These are phyloP conservation scores for Drosophila anceps DNA, from an alignment of 2,888 invertebrate species.

Conservation along the genomic window DNA sequence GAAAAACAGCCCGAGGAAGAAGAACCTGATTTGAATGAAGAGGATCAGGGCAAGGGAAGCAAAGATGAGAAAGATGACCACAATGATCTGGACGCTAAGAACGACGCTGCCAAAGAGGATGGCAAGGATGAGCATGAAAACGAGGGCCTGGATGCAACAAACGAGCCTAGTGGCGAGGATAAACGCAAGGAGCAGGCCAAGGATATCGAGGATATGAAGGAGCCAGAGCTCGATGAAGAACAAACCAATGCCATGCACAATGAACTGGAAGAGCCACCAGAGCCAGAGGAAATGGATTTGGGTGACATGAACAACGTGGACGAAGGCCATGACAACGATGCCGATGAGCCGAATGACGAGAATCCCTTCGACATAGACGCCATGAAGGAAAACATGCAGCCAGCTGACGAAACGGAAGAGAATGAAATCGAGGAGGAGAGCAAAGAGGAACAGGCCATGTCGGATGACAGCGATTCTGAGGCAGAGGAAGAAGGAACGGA, in stretches of 20 bases:
- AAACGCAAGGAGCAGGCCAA: slow-evolving; percentile 86
- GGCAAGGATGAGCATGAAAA: slow-evolving; percentile 87
- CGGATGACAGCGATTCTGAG: slow-evolving; percentile 87
- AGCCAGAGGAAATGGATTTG: slow-evolving; percentile 94
- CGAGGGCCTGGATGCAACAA: slow-evolving; percentile 84
- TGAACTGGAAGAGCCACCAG: slow-evolving; percentile 90
- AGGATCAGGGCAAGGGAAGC: slow-evolving; percentile 89
- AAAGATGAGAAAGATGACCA: slow-evolving; percentile 90
- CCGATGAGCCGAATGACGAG: slow-evolving; percentile 87
- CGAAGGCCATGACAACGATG: slow-evolving; percentile 88
- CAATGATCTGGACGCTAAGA: slow-evolving; percentile 85
- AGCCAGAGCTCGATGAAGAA: slow-evolving; percentile 92
- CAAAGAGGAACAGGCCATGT: slow-evolving; percentile 86
- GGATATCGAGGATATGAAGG: slow-evolving; percentile 94
- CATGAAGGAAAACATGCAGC: slow-evolving; percentile 88
- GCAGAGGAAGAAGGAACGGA: slow-evolving; percentile 82
- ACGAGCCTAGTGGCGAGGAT: slow-evolving; percentile 76
- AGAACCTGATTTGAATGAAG: slow-evolving; percentile 87
- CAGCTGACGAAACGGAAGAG: slow-evolving; percentile 80
- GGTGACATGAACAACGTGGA: slow-evolving; percentile 95
- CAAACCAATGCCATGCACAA: slow-evolving; percentile 93
- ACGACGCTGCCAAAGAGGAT: slow-evolving; percentile 86
- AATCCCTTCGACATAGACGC: slow-evolving; percentile 95
- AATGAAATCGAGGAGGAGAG: slow-evolving; percentile 86
- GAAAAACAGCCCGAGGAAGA: slow-evolving; percentile 89